These are phyloP conservation scores for Sisor rabdophorus DNA, from an alignment of 2,113 vertebrate species.

Conservation along the genomic window DNA sequence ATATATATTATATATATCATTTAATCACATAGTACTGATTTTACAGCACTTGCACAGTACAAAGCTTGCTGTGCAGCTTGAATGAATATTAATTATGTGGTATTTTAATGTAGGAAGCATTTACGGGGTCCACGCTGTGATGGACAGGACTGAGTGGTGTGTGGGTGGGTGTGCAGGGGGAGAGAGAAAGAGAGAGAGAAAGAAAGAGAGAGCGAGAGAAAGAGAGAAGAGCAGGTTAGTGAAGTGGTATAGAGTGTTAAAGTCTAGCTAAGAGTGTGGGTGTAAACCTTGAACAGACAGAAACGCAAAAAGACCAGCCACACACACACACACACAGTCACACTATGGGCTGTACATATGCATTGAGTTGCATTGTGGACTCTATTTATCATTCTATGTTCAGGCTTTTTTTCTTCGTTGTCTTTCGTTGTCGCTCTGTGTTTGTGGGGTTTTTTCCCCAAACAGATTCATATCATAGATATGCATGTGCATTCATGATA, in stretches of 20 bases:
- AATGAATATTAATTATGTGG: neutral
- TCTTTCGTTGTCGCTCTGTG: no score
- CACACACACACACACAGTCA: neutral
- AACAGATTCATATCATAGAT: no score
- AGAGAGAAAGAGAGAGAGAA: neutral
- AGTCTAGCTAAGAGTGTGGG: constrained; percentile 20
- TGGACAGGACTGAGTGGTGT: neutral
- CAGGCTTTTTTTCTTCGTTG: no score
- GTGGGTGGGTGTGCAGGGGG: neutral
- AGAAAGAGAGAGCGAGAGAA: neutral
- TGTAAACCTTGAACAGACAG: constrained; percentile 18
- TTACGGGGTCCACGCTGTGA: neutral
- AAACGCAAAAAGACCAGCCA: constrained; percentile 16
- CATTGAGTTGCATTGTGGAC: no score
- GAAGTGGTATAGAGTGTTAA: neutral
- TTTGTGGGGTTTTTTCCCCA: no score
- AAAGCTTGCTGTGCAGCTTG: neutral
- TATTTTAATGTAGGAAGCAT: neutral
- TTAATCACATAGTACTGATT: neutral
- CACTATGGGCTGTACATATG: neutral
- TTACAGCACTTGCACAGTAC: neutral
- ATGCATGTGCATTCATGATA: no score
- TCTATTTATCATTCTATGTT: no score
- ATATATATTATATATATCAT: neutral
- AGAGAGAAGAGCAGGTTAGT: neutral